Percentiles rank a stretch among this genome's conserved stretches.
These are phyloP conservation scores for Calameuta idolon DNA, from an alignment of 2,888 invertebrate genomes.

Conservation along the genomic window DNA sequence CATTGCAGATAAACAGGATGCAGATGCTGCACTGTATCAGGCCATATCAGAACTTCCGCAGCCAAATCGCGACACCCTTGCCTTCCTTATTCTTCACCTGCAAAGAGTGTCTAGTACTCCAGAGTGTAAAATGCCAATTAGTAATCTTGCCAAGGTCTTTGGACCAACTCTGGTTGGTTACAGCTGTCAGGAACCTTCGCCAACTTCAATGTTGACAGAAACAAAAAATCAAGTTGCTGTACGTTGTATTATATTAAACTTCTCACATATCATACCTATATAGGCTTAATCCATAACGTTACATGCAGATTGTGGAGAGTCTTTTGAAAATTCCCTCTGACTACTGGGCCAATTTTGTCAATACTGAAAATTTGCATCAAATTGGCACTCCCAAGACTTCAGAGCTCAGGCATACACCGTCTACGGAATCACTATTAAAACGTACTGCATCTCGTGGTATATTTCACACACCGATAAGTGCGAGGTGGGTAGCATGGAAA, in stretches of 20 bases:
- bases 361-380: conserved; percentile 62
- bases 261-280: not conserved
- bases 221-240: conserved; percentile 82
- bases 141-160: conserved; percentile 91
- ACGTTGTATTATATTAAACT: conserved; percentile 46
- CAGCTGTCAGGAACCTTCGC: conserved; percentile 79
- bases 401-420: conserved; percentile 61
- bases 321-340: conserved; percentile 78
- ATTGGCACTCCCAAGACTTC: conserved; percentile 56
- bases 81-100: conserved; percentile 91
- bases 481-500: conserved; percentile 45
- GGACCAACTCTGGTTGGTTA: conserved; percentile 96
- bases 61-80: conserved; percentile 94
- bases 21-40: conserved; percentile 76
- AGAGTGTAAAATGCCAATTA: conserved; percentile 91
- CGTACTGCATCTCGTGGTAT: conserved; percentile 59
- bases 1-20: conserved; percentile 71
- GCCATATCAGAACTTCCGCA: conserved; percentile 88
- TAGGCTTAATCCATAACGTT: conserved; percentile 11
- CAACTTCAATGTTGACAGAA: conserved; percentile 80
- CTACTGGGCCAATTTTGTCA: conserved; percentile 82
- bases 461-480: conserved; percentile 60
- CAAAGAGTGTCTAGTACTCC: conserved; percentile 86
- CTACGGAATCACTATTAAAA: conserved; percentile 63
- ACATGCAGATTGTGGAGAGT: conserved; percentile 75